These are phyloP conservation scores for Apis florea DNA, from an alignment of 1,140 invertebrate species.

Conservation along the genomic window DNA sequence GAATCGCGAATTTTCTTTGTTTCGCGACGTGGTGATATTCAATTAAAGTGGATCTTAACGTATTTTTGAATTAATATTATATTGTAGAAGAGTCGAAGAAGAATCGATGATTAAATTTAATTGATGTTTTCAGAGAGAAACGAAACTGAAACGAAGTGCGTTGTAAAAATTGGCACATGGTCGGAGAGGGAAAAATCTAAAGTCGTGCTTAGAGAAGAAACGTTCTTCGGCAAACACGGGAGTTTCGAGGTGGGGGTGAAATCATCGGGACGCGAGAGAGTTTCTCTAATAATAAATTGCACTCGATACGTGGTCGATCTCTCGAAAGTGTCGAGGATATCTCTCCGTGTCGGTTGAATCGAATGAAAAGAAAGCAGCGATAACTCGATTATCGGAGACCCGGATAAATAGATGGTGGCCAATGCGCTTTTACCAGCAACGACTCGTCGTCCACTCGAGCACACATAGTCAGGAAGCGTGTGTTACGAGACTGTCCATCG, in stretches of 20 bases:
- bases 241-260: neutral
- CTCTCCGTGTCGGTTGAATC: conserved; percentile 62
- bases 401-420: conserved; percentile 70
- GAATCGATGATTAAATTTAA: too few species aligned
- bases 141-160: too few species aligned
- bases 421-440: conserved; percentile 38
- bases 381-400: conserved; percentile 72
- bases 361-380: conserved; percentile 77
- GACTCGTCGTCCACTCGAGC: conserved; percentile 24
- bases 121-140: too few species aligned
- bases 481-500: conserved; percentile 12
- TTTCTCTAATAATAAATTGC: conserved; percentile 61
- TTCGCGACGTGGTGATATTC: too few species aligned
- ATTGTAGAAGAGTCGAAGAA: too few species aligned
- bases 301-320: conserved; percentile 54
- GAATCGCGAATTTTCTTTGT: too few species aligned
- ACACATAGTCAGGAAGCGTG: conserved; percentile 8
- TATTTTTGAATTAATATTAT: too few species aligned
- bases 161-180: too few species aligned
- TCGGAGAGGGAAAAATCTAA: neutral
- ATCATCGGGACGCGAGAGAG: conserved; percentile 24
- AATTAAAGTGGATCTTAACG: too few species aligned
- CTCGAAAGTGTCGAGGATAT: conserved; percentile 56
- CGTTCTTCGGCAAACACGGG: conserved; percentile 52
- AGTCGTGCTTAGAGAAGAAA: conserved; percentile 33